Conservation (phyloP, 1,140 invertebrate genomes). For the Lerema accius region DNA sequence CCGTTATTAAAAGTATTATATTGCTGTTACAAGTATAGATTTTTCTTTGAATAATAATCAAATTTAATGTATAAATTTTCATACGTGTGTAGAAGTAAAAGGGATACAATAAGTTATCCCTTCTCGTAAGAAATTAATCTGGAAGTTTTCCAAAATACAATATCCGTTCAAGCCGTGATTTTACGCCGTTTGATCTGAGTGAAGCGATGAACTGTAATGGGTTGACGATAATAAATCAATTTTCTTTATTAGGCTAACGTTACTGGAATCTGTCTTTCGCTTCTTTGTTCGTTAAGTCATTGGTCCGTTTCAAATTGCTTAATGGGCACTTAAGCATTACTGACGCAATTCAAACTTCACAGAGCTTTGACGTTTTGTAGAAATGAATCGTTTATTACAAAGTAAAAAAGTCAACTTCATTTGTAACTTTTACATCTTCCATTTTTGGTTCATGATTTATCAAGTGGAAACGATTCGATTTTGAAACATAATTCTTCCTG, state of each 20-base stretch:
- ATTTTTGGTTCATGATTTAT: neutral
- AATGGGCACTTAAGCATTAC: conserved; percentile 23
- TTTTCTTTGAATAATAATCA: too few relatives aligned
- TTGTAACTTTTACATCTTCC: neutral
- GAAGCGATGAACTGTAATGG: neutral
- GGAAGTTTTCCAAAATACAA: too few relatives aligned
- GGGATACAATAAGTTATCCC: too few relatives aligned
- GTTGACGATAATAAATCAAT: conserved; percentile 9
- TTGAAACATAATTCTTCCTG: too few relatives aligned
- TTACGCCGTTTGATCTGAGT: too few relatives aligned
- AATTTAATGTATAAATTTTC: too few relatives aligned
- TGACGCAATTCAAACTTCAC: conserved; percentile 11
- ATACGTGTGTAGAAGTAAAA: too few relatives aligned
- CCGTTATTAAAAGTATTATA: too few relatives aligned
- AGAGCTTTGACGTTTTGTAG: conserved; percentile 10
- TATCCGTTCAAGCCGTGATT: too few relatives aligned
- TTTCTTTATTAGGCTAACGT: conserved; percentile 16
- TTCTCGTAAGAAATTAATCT: too few relatives aligned
- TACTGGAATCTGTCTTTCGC: conserved; percentile 14
- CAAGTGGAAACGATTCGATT: neutral
- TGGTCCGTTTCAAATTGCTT: conserved; percentile 19
- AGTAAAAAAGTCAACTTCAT: neutral
- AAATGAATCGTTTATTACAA: neutral
- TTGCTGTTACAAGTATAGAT: too few relatives aligned
- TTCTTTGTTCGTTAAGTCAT: conserved; percentile 24